These are phyloP conservation scores for Pherbina coryleti DNA, from an alignment of 2,888 invertebrate genomes.

Conservation along the genomic window DNA sequence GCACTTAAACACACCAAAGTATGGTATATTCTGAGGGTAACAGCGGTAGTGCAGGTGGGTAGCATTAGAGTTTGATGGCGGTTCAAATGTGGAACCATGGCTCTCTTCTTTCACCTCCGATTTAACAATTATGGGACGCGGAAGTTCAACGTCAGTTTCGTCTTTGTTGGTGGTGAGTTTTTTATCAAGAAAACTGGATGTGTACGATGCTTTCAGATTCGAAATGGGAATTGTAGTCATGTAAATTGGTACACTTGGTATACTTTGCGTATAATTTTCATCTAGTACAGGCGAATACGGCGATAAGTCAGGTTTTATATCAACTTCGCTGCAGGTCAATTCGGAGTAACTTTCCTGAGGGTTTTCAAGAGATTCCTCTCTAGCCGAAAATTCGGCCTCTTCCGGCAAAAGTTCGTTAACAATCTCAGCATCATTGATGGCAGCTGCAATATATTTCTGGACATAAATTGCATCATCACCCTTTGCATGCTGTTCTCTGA, in stretches of 20 bases:
- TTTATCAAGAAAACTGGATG: background rate
- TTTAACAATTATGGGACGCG: constrained; percentile 10
- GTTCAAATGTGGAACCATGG: too few species aligned
- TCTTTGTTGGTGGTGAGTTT: background rate
- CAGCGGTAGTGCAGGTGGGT: constrained; percentile 41
- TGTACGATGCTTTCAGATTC: background rate
- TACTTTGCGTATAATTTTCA: too few species aligned
- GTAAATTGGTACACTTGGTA: background rate
- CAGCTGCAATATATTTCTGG: constrained; percentile 51
- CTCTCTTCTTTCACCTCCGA: background rate
- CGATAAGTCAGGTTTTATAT: too few species aligned
- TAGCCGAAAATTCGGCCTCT: background rate
- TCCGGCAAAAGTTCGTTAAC: constrained; percentile 16
- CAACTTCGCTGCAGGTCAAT: background rate
- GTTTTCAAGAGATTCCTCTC: too few species aligned
- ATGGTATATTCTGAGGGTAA: constrained; percentile 45
- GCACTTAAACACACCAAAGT: constrained; percentile 55
- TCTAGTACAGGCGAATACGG: too few species aligned
- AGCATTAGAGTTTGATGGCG: background rate
- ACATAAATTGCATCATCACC: constrained; percentile 45
- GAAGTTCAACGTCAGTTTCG: background rate
- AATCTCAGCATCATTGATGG: constrained; percentile 47
- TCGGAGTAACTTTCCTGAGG: background rate
- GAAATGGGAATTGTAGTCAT: background rate
- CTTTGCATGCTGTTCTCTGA: constrained; percentile 53